Evolutionary conservation across 2,113 vertebrate genomes (phyloP), one percentile per base, ranked within the genome.

Genomic region (Acinonyx jubatus): DNA sequence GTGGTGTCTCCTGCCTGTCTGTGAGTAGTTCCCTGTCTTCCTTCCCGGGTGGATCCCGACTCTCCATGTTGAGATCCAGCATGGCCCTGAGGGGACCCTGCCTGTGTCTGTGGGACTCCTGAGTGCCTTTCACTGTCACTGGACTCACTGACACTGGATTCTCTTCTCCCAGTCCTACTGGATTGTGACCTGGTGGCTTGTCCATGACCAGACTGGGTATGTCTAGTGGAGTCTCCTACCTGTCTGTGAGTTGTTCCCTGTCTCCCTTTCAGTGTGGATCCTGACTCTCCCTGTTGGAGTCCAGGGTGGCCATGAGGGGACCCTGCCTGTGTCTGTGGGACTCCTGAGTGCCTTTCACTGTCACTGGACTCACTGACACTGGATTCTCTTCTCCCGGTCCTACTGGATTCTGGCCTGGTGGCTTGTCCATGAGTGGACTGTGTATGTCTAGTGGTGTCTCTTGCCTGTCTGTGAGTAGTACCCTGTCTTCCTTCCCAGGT

Each of bases 351-450:
- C 38, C 7, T 5, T 6, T 91, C 74, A 48, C 6, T 57, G 33
- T 80, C 12, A 3, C 48, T 57, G 0, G 7, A 12, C 1, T 87
- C 55, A 14, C 13, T 19, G 0, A n/a, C 1, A 10, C 27, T 29
- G 2, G n/a, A 31, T 18, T 9, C 1, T 0, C 2, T 38, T 18
- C 36, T 74, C 12, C 27, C 4, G 3, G n/a, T 19, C 23, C 2
- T 4, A 1, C 4, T 2, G 1, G 66, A 18, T 0, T 0, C 16
- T 45, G 33, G 7, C 7, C 0, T 14, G 21, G 18, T 1, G 2
- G 79, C 8, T 2, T 82, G 36, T 1, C 48, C 2, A 0, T 41
- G 55, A 0, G n/a, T n/a, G n/a, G 68, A 69, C 16, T 3, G 1
- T 4, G 31, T 16, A 19, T 36, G 7, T 69, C 8, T 1, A 7